Conservation (phyloP, 2,888 invertebrate species). For the Diabrotica balteata region DNA sequence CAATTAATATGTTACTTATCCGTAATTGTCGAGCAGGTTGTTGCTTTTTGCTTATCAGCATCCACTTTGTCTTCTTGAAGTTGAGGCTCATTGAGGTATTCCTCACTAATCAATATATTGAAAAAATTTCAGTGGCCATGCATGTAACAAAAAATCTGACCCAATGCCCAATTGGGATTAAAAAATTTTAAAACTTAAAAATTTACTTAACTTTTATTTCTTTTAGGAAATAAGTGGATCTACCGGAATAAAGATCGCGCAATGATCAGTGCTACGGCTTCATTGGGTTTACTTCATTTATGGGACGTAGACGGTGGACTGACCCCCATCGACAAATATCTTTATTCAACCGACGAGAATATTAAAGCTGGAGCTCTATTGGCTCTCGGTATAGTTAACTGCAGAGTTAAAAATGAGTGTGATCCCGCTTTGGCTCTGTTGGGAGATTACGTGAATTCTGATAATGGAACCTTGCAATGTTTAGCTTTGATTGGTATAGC, state of each 20-base stretch:
- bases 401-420: conserved; percentile 96
- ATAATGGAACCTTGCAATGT: conserved; percentile 82
- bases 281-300: conserved; percentile 90
- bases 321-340: conserved; percentile 96
- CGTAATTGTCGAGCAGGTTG: too few species aligned
- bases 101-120: too few species aligned
- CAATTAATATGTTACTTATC: too few species aligned
- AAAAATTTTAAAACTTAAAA: too few species aligned
- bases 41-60: too few species aligned
- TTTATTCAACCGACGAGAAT: conserved; percentile 61
- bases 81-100: too few species aligned
- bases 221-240: conserved; percentile 56
- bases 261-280: conserved; percentile 97
- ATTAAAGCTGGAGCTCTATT: conserved; percentile 97
- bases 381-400: conserved; percentile 97
- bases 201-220: too few species aligned
- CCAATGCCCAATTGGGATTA: too few species aligned
- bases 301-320: conserved; percentile 99
- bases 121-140: too few species aligned
- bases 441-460: conserved; percentile 90
- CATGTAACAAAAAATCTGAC: too few species aligned
- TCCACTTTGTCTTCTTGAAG: too few species aligned
- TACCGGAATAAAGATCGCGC: conserved; percentile 89
- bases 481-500: conserved; percentile 89
- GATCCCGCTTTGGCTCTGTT: conserved; percentile 96